Percentiles rank a stretch among this genome's conserved stretches.
Conservation (phyloP, 2,113 vertebrate species). For the Camelus bactrianus region DNA sequence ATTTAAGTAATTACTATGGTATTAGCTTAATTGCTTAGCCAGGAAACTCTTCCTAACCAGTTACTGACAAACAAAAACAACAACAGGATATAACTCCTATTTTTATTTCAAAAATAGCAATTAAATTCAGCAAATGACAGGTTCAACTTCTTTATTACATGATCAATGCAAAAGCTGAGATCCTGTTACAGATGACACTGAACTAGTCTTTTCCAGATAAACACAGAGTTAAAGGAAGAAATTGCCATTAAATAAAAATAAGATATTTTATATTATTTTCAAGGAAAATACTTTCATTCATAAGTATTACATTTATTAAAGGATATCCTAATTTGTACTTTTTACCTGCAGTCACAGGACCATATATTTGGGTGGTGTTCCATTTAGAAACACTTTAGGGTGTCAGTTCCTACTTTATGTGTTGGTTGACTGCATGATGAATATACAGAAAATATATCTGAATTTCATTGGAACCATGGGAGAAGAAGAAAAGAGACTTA, state of each 20-base stretch:
- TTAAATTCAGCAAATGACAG: conserved; percentile 6
- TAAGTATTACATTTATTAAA: background rate
- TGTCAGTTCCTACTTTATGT: background rate
- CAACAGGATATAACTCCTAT: conserved; percentile 46
- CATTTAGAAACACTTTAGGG: background rate
- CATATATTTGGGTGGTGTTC: conserved; percentile 3
- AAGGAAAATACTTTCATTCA: conserved; percentile 47
- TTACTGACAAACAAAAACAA: conserved; percentile 58
- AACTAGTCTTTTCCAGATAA: conserved; percentile 6
- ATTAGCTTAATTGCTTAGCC: conserved; percentile 38
- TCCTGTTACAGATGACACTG: background rate
- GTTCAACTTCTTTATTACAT: conserved; percentile 56
- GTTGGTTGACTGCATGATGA: background rate
- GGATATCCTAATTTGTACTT: conserved; percentile 21
- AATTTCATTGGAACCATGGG: background rate
- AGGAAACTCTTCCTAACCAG: conserved; percentile 15
- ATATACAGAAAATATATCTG: background rate
- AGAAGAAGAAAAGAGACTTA: conserved; percentile 31
- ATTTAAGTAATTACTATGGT: conserved; percentile 65
- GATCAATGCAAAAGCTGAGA: conserved; percentile 27
- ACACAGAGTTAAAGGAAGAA: background rate
- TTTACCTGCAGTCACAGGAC: background rate
- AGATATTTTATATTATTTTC: conserved; percentile 52
- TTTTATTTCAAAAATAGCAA: conserved; percentile 61
- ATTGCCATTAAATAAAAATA: conserved; percentile 22